These are phyloP conservation scores for Scolopax rusticola DNA, from an alignment of 2,797 vertebrate species.

Conservation along the genomic window DNA sequence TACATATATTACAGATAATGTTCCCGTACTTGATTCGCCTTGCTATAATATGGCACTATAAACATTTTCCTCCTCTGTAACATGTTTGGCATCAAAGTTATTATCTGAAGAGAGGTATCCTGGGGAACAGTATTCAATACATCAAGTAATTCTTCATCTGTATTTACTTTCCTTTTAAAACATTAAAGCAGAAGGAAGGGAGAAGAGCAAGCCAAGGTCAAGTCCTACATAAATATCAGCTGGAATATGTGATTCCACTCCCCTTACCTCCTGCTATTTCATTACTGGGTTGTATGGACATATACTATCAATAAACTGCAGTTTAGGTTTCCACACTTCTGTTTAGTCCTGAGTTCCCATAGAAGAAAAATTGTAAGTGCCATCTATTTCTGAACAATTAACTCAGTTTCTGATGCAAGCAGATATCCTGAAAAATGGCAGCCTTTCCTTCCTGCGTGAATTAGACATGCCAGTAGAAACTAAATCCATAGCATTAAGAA, in stretches of 20 bases:
- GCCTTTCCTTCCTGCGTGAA: accelerated
- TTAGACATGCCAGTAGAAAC: accelerated
- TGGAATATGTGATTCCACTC: neutral
- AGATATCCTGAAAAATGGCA: neutral
- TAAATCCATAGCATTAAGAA: neutral
- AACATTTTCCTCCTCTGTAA: conserved; percentile 62
- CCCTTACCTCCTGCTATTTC: neutral
- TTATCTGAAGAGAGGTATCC: conserved; percentile 48
- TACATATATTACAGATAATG: conserved; percentile 69
- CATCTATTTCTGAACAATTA: neutral
- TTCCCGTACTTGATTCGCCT: conserved; percentile 45
- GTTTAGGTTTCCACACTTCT: neutral
- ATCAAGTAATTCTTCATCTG: neutral
- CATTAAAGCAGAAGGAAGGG: neutral
- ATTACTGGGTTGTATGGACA: neutral
- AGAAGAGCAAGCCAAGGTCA: neutral
- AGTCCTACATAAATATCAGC: neutral
- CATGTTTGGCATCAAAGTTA: conserved; percentile 48
- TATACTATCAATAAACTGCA: neutral
- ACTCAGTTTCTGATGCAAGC: neutral
- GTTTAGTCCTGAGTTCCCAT: neutral
- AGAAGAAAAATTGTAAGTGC: neutral
- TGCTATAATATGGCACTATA: conserved; percentile 54
- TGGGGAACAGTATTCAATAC: conserved; percentile 43
- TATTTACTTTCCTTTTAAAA: neutral